phyloP scores from a whole-genome alignment of 2,113 vertebrate species.

The Opisthocomus hoazin region DNA sequence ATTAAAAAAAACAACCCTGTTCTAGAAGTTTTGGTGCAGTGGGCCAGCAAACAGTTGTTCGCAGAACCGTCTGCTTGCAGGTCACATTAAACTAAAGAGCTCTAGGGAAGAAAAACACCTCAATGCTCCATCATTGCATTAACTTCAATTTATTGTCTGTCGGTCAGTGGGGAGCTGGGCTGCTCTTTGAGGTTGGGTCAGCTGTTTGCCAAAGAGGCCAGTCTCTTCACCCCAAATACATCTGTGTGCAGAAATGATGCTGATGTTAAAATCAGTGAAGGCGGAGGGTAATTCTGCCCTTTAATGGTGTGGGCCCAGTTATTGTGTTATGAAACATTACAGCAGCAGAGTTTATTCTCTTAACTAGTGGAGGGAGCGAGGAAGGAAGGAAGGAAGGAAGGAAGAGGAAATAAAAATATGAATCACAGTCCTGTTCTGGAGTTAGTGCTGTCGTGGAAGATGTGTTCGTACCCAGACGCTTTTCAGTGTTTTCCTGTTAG shows the following conservation, averaged over 20 bases:
- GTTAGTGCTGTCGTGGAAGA: not conserved
- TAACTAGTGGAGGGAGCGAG: not conserved
- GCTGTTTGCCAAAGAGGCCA: not conserved
- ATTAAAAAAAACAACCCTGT: not conserved
- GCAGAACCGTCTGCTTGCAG: not conserved
- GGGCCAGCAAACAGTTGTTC: not conserved
- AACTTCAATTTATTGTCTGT: not conserved
- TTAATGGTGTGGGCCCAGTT: not conserved
- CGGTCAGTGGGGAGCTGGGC: not conserved
- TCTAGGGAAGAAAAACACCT: not conserved
- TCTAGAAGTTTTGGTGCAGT: not conserved
- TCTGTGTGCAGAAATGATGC: not conserved
- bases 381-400: not conserved
- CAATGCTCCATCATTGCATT: not conserved
- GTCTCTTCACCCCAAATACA: not conserved
- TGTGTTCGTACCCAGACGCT: not conserved
- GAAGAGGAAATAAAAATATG: not conserved
- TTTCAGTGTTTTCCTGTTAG: not conserved
- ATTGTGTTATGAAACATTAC: not conserved
- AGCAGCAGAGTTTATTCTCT: not conserved
- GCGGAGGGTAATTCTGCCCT: not conserved
- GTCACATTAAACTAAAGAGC: not conserved
- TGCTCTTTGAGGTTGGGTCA: not conserved
- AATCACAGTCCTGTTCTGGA: not conserved
- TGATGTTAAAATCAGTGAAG: not conserved